phyloP scores from a whole-genome alignment of 2,797 vertebrate genomes.

The Falco cherrug region DNA sequence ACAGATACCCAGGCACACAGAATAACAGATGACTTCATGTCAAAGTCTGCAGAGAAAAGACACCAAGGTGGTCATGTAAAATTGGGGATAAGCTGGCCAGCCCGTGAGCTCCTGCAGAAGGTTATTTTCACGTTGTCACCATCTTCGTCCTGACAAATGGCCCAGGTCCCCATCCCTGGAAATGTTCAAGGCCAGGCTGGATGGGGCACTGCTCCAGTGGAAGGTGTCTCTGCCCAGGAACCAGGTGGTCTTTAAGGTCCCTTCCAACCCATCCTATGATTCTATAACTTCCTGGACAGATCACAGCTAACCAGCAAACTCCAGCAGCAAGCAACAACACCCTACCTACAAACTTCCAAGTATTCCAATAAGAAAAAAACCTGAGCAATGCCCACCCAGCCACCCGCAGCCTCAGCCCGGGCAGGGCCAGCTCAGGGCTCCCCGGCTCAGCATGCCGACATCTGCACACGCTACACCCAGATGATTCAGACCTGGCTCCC shows the following conservation, averaged over 20 bases:
- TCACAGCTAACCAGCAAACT: neutral
- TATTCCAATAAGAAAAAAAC: neutral
- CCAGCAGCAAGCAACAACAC: neutral
- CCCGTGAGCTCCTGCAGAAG: neutral
- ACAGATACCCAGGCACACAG: neutral
- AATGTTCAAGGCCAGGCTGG: too few species aligned
- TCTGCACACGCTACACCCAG: neutral
- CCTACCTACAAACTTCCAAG: neutral
- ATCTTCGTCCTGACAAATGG: neutral
- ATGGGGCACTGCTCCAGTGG: too few species aligned
- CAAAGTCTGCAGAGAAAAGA: neutral
- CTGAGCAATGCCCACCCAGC: neutral
- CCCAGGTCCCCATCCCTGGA: too few species aligned
- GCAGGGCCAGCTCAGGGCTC: neutral
- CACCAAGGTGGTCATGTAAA: accelerated
- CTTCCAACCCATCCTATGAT: too few species aligned
- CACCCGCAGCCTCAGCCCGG: neutral
- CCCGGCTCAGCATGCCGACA: neutral
- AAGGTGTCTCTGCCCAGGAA: too few species aligned
- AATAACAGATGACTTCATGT: too few species aligned
- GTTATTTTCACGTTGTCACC: neutral
- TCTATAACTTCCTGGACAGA: neutral
- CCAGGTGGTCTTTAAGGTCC: too few species aligned
- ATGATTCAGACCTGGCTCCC: conserved; percentile 16
- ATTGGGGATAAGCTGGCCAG: accelerated